Conservation (phyloP, 2,797 vertebrate genomes). For the Pangasius sanitwongsei region DNA sequence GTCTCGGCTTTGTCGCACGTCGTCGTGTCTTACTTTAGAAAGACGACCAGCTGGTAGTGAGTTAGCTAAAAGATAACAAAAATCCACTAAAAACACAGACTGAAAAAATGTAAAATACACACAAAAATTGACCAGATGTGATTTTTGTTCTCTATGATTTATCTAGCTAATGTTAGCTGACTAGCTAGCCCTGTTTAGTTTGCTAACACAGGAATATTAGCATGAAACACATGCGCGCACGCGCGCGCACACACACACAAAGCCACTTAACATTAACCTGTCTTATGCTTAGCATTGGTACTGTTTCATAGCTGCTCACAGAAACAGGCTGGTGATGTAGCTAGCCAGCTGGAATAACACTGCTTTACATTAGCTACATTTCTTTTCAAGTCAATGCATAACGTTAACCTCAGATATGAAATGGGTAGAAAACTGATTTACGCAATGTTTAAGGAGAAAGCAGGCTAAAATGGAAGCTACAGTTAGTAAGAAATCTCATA, state of each 20-base stretch:
- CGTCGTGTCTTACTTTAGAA: no score
- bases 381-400: not conserved
- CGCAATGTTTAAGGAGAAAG: not conserved
- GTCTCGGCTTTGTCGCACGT: no score
- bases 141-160: not conserved
- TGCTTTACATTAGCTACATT: not conserved
- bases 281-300: not conserved
- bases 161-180: not conserved
- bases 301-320: not conserved
- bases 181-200: no score
- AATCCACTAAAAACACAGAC: no score
- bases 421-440: not conserved
- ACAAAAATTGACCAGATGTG: no score
- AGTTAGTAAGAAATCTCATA: not conserved
- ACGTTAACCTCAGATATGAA: not conserved
- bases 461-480: not conserved
- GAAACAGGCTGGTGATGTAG: not conserved
- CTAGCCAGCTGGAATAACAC: not conserved
- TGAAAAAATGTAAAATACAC: no score
- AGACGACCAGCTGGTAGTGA: no score
- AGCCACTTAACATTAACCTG: no score
- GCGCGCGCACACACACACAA: no score
- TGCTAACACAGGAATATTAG: no score
- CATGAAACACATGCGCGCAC: no score
- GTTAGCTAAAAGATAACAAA: no score